Base-by-base conservation (phyloP, 1,140 invertebrate genomes). In the Bombus polaris region DNA sequence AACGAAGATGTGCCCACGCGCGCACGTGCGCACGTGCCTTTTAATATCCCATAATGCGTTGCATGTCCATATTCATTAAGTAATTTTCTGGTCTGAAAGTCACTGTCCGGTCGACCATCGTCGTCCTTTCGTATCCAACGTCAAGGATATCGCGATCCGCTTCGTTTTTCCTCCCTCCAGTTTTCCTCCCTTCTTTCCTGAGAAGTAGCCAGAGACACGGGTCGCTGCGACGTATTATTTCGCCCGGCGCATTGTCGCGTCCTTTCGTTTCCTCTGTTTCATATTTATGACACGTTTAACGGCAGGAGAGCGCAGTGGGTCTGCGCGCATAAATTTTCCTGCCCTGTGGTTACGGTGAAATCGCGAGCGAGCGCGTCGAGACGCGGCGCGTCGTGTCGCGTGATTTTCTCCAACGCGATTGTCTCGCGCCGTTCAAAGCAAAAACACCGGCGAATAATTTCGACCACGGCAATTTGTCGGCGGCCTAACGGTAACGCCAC, bases 21-120 rank as follows among this genome's bases (percentile, higher is more conserved):
- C 89, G 85, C 92, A 90, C 89, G 89, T 92, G 93, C 89, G 85
- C 92, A 90, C 89, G 89, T 92, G 93, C 89, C 86, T 92, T 93
- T 94, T 94, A 94, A 95, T 95, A 93, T 90, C 79, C 87, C 91
- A 88, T 94, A 95, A 94, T 94, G 93, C 92, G 89, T 95, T 80
- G 94, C 93, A 92, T 95, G 94, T 93, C 92, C 91, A 91, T 92
- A 92, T 94, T 95, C 95, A 95, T 95, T 95, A 95, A 94, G 91
- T 93, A 92, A 93, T 94, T 94, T 93, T 92, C 89, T 86, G 77
- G 10, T 68, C 87, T 70, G 81, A 75, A 90, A 88, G 86, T 79
- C 77, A 35, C 71, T 62, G 75, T 32, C 73, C 42, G 57, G 37
- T n/a, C 72, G 42, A 47, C 77, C n/a, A 13, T 28, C 73, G 66